phyloP scores from a whole-genome alignment of 2,888 invertebrate species.

The Chalcosyrphus nemorum region DNA sequence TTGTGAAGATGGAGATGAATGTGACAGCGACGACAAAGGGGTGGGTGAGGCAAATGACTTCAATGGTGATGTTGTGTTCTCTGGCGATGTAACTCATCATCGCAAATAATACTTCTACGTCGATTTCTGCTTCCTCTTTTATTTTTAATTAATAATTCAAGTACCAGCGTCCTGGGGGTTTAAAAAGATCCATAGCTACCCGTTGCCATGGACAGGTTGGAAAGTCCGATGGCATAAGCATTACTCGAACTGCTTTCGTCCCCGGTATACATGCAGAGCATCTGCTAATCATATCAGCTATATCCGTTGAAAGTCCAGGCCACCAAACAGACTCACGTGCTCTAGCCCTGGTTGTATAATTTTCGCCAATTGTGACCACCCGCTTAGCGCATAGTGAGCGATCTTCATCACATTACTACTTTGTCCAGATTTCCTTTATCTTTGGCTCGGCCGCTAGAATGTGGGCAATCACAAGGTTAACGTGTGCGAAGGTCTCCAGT shows the following conservation, averaged over 20 bases:
- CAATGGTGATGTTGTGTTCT: no score
- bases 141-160: no score
- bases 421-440: background rate
- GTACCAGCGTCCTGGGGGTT: no score
- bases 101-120: no score
- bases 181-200: no score
- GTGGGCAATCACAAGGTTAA: background rate
- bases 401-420: conserved; percentile 5
- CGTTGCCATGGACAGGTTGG: conserved; percentile 26
- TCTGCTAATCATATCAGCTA: conserved; percentile 15
- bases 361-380: background rate
- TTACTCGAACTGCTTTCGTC: background rate
- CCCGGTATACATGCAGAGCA: conserved; percentile 10
- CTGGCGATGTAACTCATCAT: no score
- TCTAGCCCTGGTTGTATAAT: background rate
- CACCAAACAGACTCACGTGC: conserved; percentile 15
- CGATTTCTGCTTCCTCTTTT: no score
- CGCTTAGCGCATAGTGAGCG: background rate
- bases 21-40: no score
- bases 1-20: no score
- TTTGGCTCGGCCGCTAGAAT: background rate
- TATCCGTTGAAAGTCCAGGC: conserved; percentile 19
- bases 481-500: background rate
- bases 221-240: conserved; percentile 9
- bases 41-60: no score